These are phyloP conservation scores for Polyodon spathula DNA, from an alignment of 2,113 vertebrate genomes.

Conservation along the genomic window DNA sequence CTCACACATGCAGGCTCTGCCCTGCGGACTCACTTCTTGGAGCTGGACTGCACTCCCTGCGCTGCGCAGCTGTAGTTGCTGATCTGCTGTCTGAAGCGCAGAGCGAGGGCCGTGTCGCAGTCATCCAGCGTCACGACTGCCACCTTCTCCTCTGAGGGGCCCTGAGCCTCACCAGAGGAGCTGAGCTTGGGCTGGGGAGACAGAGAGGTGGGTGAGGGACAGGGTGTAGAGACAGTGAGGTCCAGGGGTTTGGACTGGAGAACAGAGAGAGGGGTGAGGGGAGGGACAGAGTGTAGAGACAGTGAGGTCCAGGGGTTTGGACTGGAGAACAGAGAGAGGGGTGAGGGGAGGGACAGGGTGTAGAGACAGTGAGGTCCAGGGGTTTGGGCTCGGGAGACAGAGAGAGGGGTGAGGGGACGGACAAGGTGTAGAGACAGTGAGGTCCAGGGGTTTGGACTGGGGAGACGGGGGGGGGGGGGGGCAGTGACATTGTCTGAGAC, in stretches of 20 bases:
- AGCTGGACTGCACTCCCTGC: constrained; percentile 88
- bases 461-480: too few species aligned
- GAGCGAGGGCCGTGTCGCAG: constrained; percentile 80
- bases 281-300: background rate
- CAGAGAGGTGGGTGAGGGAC: background rate
- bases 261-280: too few species aligned
- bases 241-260: too few species aligned
- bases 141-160: constrained; percentile 93
- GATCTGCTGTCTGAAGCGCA: constrained; percentile 79
- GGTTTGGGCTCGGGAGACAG: too few species aligned
- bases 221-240: background rate
- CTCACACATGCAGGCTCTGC: background rate
- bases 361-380: too few species aligned
- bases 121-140: constrained; percentile 86
- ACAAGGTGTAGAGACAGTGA: too few species aligned
- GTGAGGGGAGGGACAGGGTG: constrained; percentile 4
- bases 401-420: too few species aligned
- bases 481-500: too few species aligned
- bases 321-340: too few species aligned
- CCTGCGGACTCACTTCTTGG: constrained; percentile 77
- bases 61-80: constrained; percentile 93
- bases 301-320: too few species aligned
- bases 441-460: too few species aligned
- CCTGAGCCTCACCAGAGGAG: constrained; percentile 74
- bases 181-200: constrained; percentile 75